Evolutionary conservation across 2,797 vertebrate genomes (phyloP).

Genomic region (Triplophysa bombifrons): DNA sequence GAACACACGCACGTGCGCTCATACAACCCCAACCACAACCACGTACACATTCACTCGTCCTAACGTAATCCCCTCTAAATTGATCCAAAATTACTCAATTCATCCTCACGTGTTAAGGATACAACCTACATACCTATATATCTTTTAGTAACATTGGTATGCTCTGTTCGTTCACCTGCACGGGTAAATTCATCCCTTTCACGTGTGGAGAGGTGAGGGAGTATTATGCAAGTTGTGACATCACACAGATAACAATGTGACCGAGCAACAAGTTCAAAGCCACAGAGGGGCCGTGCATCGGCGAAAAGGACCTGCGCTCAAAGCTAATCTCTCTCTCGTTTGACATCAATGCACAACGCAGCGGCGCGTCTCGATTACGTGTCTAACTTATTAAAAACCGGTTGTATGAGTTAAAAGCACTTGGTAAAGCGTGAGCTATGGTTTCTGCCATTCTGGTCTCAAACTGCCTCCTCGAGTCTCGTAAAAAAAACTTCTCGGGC

Average conservation of each 20-base stretch:
- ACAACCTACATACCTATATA: slow-evolving; percentile 1
- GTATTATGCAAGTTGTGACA: not conserved
- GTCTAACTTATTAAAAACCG: slow-evolving; percentile 46
- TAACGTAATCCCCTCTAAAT: slow-evolving; percentile 15
- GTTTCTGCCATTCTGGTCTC: slow-evolving; percentile 39
- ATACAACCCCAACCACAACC: slow-evolving; percentile 17
- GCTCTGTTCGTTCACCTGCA: not conserved
- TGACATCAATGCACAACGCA: slow-evolving; percentile 49
- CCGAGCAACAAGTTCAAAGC: not conserved
- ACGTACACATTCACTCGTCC: not conserved
- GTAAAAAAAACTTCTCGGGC: slow-evolving; percentile 60
- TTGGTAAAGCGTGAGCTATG: slow-evolving; percentile 58
- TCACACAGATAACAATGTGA: not conserved
- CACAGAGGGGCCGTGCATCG: slow-evolving; percentile 28
- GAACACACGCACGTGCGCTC: slow-evolving; percentile 21
- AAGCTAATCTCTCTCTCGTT: slow-evolving; percentile 21
- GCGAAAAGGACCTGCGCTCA: not conserved
- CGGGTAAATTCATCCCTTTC: not conserved
- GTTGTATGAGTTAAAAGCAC: slow-evolving; percentile 62
- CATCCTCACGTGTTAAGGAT: slow-evolving; percentile 1
- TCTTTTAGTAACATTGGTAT: not conserved
- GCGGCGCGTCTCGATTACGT: slow-evolving; percentile 53
- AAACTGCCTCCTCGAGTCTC: slow-evolving; percentile 49
- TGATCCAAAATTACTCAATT: slow-evolving; percentile 23
- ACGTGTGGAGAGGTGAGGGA: slow-evolving; percentile 10